Conservation (phyloP, 2,888 invertebrate genomes). For the Atherix ibis region DNA sequence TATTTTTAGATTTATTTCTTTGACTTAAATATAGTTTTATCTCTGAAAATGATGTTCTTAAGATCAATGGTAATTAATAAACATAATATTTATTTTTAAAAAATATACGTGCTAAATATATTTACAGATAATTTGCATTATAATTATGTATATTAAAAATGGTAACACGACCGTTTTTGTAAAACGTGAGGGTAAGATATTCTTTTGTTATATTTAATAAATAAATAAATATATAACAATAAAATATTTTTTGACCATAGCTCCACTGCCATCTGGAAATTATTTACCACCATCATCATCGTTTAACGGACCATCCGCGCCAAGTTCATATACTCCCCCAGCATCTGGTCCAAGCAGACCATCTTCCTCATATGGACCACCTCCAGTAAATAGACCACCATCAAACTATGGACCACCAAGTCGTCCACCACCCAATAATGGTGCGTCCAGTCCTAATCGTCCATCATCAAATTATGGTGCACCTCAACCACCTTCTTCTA, state of each 20-base stretch:
- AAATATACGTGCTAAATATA: too few species aligned
- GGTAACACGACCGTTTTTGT: too few species aligned
- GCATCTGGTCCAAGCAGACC: constrained; percentile 27
- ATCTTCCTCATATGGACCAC: constrained; percentile 29
- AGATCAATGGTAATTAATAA: too few species aligned
- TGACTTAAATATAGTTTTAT: too few species aligned
- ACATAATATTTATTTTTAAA: too few species aligned
- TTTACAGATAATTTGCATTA: too few species aligned
- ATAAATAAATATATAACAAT: too few species aligned
- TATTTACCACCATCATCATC: constrained; percentile 29
- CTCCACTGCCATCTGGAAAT: constrained; percentile 25
- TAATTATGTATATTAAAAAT: too few species aligned
- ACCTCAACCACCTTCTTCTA: constrained; percentile 22
- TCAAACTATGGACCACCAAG: constrained; percentile 19
- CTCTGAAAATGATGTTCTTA: too few species aligned
- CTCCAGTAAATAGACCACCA: constrained; percentile 13
- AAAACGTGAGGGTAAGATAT: not conserved
- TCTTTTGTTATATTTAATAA: too few species aligned
- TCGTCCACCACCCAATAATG: constrained; percentile 21
- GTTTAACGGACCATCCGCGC: constrained; percentile 32
- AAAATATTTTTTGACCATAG: not conserved
- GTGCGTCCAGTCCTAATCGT: constrained; percentile 19
- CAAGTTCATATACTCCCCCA: constrained; percentile 41
- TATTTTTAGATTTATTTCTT: too few species aligned
- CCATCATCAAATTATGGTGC: constrained; percentile 17